Evolutionary conservation across 2,888 invertebrate species (phyloP).

Genomic region (Panorpa germanica): DNA sequence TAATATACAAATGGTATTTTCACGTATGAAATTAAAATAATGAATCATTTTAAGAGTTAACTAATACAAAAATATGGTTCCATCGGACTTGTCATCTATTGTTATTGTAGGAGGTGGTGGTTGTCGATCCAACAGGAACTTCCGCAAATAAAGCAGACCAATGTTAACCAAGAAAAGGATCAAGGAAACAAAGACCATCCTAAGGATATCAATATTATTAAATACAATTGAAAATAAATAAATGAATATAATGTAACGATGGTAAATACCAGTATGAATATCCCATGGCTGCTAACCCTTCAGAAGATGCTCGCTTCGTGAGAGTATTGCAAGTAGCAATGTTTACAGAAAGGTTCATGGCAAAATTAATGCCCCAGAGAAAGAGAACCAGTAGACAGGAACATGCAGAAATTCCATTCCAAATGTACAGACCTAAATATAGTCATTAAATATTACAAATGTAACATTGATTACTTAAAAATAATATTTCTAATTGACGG

Average conservation of each 20-base stretch:
- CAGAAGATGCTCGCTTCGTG: constrained; percentile 15
- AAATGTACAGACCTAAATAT: constrained; percentile 36
- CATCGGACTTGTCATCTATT: too few relatives aligned
- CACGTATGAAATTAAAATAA: too few relatives aligned
- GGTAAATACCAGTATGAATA: constrained; percentile 26
- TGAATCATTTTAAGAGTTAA: too few relatives aligned
- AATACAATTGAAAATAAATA: too few relatives aligned
- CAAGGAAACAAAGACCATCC: constrained; percentile 18
- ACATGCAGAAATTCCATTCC: constrained; percentile 30
- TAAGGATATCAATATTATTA: too few relatives aligned
- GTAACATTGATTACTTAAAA: constrained; percentile 16
- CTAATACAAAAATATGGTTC: too few relatives aligned
- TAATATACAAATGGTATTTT: too few relatives aligned
- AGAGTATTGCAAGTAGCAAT: constrained; percentile 23
- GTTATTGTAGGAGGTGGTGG: constrained; percentile 15
- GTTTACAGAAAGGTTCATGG: constrained; percentile 18
- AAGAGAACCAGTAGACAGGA: constrained; percentile 18
- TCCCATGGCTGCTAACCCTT: constrained; percentile 20
- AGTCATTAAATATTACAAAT: too few relatives aligned
- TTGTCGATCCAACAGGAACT: constrained; percentile 19
- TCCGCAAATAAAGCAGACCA: constrained; percentile 18
- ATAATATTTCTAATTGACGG: constrained; percentile 3
- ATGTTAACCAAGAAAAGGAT: constrained; percentile 19
- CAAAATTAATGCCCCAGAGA: constrained; percentile 24
- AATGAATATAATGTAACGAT: constrained; percentile 6